phyloP scores from a whole-genome alignment of 2,888 invertebrate genomes.

The Hypsopygia costalis region DNA sequence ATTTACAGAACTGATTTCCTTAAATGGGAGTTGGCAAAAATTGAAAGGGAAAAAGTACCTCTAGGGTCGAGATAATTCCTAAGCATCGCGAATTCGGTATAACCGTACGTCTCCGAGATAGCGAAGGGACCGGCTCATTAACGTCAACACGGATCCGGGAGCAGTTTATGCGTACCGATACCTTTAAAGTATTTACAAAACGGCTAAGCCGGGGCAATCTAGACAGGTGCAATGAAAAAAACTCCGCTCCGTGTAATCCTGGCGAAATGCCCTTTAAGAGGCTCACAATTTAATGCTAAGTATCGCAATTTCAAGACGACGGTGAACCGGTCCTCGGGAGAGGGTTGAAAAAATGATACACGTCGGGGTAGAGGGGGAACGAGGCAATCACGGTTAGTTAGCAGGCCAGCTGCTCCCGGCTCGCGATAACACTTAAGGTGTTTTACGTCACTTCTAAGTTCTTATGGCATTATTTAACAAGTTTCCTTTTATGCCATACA shows the following conservation, averaged over 20 bases:
- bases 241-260: constrained; percentile 58
- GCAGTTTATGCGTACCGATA: constrained; percentile 69
- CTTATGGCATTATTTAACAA: constrained; percentile 25
- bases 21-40: constrained; percentile 48
- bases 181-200: constrained; percentile 76
- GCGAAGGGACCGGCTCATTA: constrained; percentile 71
- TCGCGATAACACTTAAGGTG: constrained; percentile 55
- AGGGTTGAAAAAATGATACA: constrained; percentile 74
- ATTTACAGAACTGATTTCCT: constrained; percentile 46
- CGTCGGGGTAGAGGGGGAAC: constrained; percentile 28
- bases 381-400: constrained; percentile 66
- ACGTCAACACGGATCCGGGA: constrained; percentile 63
- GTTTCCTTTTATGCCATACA: not conserved
- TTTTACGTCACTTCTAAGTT: constrained; percentile 44
- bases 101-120: constrained; percentile 70
- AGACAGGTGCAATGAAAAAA: constrained; percentile 60
- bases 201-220: constrained; percentile 62
- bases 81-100: constrained; percentile 55
- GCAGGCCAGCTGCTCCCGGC: constrained; percentile 60
- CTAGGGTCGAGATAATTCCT: constrained; percentile 46
- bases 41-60: constrained; percentile 41
- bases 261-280: constrained; percentile 64
- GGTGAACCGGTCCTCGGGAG: constrained; percentile 50
- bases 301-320: constrained; percentile 70
- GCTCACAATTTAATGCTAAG: constrained; percentile 76